Evolutionary conservation across 1,140 invertebrate genomes (phyloP).

Genomic region (Hermetia illucens): DNA sequence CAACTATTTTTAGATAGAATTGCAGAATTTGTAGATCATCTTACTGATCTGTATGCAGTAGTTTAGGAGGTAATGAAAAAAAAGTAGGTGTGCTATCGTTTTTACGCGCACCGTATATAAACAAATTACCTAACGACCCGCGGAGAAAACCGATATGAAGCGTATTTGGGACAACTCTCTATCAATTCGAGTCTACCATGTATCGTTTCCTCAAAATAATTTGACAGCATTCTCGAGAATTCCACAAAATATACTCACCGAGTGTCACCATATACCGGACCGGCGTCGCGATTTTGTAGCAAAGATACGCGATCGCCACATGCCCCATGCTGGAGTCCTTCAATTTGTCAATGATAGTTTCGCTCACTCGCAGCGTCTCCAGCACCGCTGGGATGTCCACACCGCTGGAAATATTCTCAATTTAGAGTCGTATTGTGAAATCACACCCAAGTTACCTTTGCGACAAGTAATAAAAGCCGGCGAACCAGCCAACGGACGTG

Average conservation of each 20-base stretch:
- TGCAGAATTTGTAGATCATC: too few species aligned
- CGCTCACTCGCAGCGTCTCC: slow-evolving; percentile 57
- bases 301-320: slow-evolving; percentile 70
- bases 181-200: not conserved
- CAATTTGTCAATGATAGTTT: slow-evolving; percentile 58
- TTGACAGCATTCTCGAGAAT: not conserved
- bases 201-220: not conserved
- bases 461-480: slow-evolving; percentile 71
- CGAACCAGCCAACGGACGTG: slow-evolving; percentile 75
- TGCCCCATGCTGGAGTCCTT: slow-evolving; percentile 69
- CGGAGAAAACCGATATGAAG: too few species aligned
- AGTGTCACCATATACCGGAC: slow-evolving; percentile 80
- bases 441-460: slow-evolving; percentile 50
- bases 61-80: too few species aligned
- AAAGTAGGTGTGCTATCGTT: too few species aligned
- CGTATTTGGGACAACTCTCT: too few species aligned
- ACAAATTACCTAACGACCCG: too few species aligned
- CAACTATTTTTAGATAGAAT: too few species aligned
- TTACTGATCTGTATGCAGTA: too few species aligned
- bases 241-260: slow-evolving; percentile 37
- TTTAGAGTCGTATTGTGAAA: slow-evolving; percentile 6
- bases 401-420: slow-evolving; percentile 46
- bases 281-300: slow-evolving; percentile 86
- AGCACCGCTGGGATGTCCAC: slow-evolving; percentile 69
- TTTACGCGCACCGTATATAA: too few species aligned